These are phyloP conservation scores for Coptodon rendalli DNA, from an alignment of 2,113 vertebrate species.

Conservation along the genomic window DNA sequence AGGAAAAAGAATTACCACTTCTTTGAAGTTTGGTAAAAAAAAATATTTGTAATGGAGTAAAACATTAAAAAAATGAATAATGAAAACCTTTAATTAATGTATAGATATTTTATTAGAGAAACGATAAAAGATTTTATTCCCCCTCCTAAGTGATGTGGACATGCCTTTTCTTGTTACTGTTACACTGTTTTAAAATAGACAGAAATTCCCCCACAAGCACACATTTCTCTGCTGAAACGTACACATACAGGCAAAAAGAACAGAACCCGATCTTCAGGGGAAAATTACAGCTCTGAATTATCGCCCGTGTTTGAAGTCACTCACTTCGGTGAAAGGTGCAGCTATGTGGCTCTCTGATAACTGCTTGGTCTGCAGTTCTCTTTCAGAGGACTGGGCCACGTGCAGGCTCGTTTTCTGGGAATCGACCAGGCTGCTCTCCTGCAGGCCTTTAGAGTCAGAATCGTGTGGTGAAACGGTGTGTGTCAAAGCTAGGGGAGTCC, in stretches of 20 bases:
- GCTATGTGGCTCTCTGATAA: slow-evolving; percentile 61
- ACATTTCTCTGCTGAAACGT: background rate
- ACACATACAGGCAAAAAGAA: slow-evolving; percentile 1
- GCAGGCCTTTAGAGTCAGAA: slow-evolving; percentile 47
- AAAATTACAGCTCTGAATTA: background rate
- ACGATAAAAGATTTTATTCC: background rate
- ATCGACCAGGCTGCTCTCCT: slow-evolving; percentile 9
- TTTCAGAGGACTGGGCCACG: slow-evolving; percentile 58
- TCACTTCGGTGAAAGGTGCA: slow-evolving; percentile 58
- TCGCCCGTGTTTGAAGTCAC: slow-evolving; percentile 22
- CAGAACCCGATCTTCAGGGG: background rate
- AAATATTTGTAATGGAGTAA: background rate
- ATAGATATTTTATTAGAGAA: slow-evolving; percentile 7
- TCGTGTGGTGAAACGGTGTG: slow-evolving; percentile 47
- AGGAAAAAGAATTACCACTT: slow-evolving; percentile 27
- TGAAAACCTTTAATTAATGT: background rate
- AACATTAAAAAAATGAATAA: background rate
- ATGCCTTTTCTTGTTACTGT: background rate
- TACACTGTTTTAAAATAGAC: slow-evolving; percentile 18
- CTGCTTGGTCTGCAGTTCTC: slow-evolving; percentile 69
- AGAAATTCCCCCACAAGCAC: background rate
- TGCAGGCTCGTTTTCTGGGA: slow-evolving; percentile 59
- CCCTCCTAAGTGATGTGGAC: background rate
- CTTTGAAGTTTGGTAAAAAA: background rate
- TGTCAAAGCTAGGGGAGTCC: slow-evolving; percentile 53